Percentiles rank a stretch among this genome's conserved stretches.
Evolutionary conservation across 2,797 vertebrate species (phyloP).

Genomic region (Jordanella pulchra): DNA sequence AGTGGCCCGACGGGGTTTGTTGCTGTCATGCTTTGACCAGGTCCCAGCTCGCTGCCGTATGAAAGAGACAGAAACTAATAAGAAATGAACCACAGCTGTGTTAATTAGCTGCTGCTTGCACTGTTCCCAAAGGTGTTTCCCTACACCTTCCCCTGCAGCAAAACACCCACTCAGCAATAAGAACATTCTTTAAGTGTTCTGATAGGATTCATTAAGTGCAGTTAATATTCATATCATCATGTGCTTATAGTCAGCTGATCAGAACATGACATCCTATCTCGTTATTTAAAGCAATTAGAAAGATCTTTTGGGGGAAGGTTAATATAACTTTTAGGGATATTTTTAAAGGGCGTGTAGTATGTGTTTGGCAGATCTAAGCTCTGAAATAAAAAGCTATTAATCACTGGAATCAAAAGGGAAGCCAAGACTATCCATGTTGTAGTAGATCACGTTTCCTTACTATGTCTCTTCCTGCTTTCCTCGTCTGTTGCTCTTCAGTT

Average conservation of each 20-base stretch:
- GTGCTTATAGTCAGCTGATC: background rate
- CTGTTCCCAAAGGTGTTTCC: background rate
- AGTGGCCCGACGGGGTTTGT: background rate
- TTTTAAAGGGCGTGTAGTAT: background rate
- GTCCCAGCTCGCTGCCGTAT: conserved; percentile 1
- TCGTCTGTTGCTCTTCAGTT: background rate
- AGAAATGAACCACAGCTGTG: conserved; percentile 10
- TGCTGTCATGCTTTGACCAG: conserved; percentile 1
- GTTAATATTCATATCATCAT: background rate
- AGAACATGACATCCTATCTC: too few species aligned
- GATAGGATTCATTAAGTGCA: background rate
- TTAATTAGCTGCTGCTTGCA: conserved; percentile 10
- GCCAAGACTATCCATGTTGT: background rate
- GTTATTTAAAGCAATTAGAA: too few species aligned
- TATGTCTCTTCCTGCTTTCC: background rate
- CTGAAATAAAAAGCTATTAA: background rate
- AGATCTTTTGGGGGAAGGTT: background rate
- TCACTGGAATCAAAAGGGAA: background rate
- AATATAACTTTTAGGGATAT: background rate
- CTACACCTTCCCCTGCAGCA: background rate
- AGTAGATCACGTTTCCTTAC: background rate
- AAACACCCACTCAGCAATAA: background rate
- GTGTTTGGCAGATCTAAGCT: background rate
- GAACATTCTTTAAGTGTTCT: background rate
- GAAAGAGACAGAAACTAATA: conserved; percentile 5